Conservation (phyloP, 1,140 invertebrate species). For the Leptonema lineaticorne region DNA sequence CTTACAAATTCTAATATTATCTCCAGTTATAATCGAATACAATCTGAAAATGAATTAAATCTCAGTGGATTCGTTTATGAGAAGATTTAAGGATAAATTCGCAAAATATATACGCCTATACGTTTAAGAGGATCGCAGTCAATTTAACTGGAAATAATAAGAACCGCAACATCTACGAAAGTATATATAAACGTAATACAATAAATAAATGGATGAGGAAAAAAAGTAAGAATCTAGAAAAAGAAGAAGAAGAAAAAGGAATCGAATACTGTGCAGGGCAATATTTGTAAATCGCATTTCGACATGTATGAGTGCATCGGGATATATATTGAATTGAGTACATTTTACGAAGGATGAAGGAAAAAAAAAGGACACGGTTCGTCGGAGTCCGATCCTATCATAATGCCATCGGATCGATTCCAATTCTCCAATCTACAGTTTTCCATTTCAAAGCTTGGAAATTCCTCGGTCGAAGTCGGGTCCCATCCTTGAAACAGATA, state of each 20-base stretch:
- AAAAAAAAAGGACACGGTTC: constrained; percentile 35
- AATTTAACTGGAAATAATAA: neutral
- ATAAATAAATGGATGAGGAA: neutral
- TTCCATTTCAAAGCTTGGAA: constrained; percentile 9
- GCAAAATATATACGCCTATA: neutral
- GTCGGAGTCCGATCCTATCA: constrained; percentile 38
- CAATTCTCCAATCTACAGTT: constrained; percentile 31
- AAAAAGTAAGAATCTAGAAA: no score
- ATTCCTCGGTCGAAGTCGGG: no score
- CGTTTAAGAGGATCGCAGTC: neutral
- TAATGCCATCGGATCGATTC: constrained; percentile 36
- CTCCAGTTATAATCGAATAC: no score
- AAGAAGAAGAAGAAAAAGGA: neutral
- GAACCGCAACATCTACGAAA: no score
- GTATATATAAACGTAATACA: neutral
- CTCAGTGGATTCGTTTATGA: neutral
- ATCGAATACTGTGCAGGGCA: neutral
- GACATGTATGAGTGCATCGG: constrained; percentile 11
- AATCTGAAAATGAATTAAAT: neutral
- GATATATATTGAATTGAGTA: constrained; percentile 32
- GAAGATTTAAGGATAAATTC: neutral
- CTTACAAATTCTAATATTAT: no score
- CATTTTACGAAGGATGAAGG: neutral
- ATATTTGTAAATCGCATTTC: constrained; percentile 23
- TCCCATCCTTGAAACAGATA: no score